Base-by-base conservation (phyloP, 2,888 invertebrate genomes). In the Dryobota labecula region DNA sequence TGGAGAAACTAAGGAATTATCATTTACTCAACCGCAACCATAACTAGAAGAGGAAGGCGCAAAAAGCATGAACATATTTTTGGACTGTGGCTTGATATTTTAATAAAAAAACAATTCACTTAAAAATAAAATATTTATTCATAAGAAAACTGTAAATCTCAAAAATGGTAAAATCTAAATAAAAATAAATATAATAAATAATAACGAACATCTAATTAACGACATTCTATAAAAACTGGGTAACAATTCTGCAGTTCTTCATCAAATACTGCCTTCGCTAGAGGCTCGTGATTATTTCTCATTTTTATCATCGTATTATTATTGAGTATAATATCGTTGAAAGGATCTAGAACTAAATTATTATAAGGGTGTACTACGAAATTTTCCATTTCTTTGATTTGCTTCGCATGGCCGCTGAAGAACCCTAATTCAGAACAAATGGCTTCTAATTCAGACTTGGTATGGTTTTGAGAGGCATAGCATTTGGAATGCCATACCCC, bases 401-500 rank as follows among this genome's bases (percentile, higher is more conserved):
- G 92, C 76, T 92, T 94, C 0, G 96, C 96, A 82, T 95, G 96
- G 13, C 96, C 97, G 30, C 96, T 95, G 76, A 93, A 89, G 84
- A 97, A 98, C 13, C 97, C 97, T 20, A 98, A 89, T 73, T 96
- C 94, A 43, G 92, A 89, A 89, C 98, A 98, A 76, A 98, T 96
- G 20, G 95, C 92, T 84, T 97, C 96, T 4, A 97, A 90, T 65
- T 97, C 95, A 0, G 92, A 89, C 58, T 95, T 96, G 1, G 97
- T 96, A 70, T 96, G 95, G 13, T 92, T 93, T 56, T 91, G 89
- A 61, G 95, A 95, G 20, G 96, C 90, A 82, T 97, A 97, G 87
- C 98, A 98, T 87, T 97, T 97, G 0, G 97, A 96, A 82, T 97
- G 97, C 97, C 98, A 98, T 13, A 97, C 93, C 20, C 98, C 98